phyloP scores from a whole-genome alignment of 2,797 vertebrate genomes.

The Anas capensis region DNA sequence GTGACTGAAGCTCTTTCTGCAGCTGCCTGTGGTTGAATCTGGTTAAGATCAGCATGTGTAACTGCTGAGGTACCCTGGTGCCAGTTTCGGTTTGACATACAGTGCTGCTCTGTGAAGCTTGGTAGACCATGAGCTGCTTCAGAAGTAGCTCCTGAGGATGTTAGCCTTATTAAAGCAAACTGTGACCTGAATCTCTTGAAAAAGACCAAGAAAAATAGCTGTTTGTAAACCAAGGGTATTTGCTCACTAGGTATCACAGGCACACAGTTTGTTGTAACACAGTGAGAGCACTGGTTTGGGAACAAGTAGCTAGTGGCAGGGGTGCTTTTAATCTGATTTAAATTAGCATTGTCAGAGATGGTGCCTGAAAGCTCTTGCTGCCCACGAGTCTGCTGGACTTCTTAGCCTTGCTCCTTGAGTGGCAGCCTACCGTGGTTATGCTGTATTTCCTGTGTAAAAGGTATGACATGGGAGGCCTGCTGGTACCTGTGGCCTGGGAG shows the following conservation, averaged over 20 bases:
- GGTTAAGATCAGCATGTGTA: neutral
- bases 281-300: too few species aligned
- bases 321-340: too few species aligned
- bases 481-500: neutral
- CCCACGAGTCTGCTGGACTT: too few species aligned
- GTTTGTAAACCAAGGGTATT: neutral
- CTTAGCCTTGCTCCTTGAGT: too few species aligned
- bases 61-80: neutral
- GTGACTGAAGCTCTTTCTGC: neutral
- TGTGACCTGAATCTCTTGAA: neutral
- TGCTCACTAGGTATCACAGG: neutral
- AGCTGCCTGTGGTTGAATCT: neutral
- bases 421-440: too few species aligned
- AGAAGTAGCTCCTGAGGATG: too few species aligned
- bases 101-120: neutral
- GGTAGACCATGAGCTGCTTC: neutral
- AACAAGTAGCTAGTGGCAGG: too few species aligned
- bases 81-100: neutral
- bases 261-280: neutral
- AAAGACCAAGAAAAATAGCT: neutral
- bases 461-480: too few species aligned
- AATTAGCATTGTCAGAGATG: too few species aligned
- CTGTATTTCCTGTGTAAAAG: too few species aligned
- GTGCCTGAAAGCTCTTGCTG: too few species aligned
- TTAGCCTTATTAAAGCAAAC: neutral